These are phyloP conservation scores for Drosophila nr. perissopoda DNA, from an alignment of 2,888 invertebrate genomes.

Conservation along the genomic window DNA sequence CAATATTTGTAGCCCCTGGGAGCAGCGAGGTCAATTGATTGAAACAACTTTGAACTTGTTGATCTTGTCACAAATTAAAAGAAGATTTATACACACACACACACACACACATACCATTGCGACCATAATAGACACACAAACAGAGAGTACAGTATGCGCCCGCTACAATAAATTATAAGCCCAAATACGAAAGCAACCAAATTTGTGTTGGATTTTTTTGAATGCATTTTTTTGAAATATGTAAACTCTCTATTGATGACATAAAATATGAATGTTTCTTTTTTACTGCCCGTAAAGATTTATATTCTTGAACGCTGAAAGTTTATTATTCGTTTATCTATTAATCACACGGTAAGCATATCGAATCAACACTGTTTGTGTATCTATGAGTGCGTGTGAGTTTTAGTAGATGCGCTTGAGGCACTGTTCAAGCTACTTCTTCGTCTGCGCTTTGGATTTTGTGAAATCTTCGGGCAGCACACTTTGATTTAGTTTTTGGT, in stretches of 20 bases:
- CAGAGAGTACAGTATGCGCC: conserved; percentile 48
- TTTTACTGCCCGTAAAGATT: not conserved
- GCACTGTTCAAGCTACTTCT: conserved; percentile 36
- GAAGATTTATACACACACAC: conserved; percentile 83
- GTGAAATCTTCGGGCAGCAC: conserved; percentile 67
- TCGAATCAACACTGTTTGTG: conserved; percentile 30
- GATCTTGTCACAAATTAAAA: conserved; percentile 86
- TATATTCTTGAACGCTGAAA: not conserved
- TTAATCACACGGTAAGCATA: conserved; percentile 5
- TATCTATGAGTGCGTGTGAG: conserved; percentile 55
- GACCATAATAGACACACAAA: conserved; percentile 26
- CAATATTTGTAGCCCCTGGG: conserved; percentile 80
- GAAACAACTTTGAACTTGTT: conserved; percentile 85
- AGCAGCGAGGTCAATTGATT: conserved; percentile 85
- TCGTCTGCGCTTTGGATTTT: conserved; percentile 45
- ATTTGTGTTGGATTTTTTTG: not conserved
- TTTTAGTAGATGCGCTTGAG: conserved; percentile 55
- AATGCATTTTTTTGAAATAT: not conserved
- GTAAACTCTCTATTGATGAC: not conserved
- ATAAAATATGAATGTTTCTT: not conserved
- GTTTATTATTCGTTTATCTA: not conserved
- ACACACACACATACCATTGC: conserved; percentile 19
- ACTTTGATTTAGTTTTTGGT: conserved; percentile 67
- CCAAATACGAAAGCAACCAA: not conserved
- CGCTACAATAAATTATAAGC: not conserved